Percentiles rank a stretch among this genome's conserved stretches.
Conservation (phyloP, 92 coral and sea anemone genomes). For the Plumapathes pennacea region DNA sequence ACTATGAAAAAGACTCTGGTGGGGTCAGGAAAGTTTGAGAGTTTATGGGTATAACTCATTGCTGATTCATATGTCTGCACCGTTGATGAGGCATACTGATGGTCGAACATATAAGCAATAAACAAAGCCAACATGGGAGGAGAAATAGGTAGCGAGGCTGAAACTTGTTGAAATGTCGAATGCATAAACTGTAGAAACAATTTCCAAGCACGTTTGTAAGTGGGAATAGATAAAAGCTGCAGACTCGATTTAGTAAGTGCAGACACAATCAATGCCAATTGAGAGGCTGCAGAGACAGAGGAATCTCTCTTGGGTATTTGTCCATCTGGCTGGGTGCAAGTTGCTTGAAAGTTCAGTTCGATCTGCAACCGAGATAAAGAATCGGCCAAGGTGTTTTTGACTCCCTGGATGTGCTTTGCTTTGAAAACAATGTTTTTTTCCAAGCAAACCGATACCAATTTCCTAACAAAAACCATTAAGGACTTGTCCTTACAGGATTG, state of each 20-base stretch:
- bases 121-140: slow-evolving; percentile 34
- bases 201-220: not conserved
- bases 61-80: slow-evolving; percentile 44
- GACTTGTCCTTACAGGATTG: slow-evolving; percentile 27
- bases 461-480: slow-evolving; percentile 27
- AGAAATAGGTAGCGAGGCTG: slow-evolving; percentile 22
- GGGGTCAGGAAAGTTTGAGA: slow-evolving; percentile 34
- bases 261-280: too few species aligned
- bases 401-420: slow-evolving; percentile 29
- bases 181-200: not conserved
- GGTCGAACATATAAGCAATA: slow-evolving; percentile 44
- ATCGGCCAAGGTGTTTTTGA: slow-evolving; percentile 26
- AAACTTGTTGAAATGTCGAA: slow-evolving; percentile 21
- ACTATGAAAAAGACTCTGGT: slow-evolving; percentile 27
- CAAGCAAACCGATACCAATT: slow-evolving; percentile 25
- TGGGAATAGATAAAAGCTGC: not conserved
- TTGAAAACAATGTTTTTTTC: slow-evolving; percentile 19
- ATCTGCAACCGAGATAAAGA: slow-evolving; percentile 34
- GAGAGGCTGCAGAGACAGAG: not conserved
- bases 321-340: too few species aligned
- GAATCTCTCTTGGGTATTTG: too few species aligned
- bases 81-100: slow-evolving; percentile 44
- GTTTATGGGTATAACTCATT: slow-evolving; percentile 44
- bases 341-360: not conserved
- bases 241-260: not conserved